These are phyloP conservation scores for Scaptomyza flava DNA, from an alignment of 2,888 invertebrate genomes.

Conservation along the genomic window DNA sequence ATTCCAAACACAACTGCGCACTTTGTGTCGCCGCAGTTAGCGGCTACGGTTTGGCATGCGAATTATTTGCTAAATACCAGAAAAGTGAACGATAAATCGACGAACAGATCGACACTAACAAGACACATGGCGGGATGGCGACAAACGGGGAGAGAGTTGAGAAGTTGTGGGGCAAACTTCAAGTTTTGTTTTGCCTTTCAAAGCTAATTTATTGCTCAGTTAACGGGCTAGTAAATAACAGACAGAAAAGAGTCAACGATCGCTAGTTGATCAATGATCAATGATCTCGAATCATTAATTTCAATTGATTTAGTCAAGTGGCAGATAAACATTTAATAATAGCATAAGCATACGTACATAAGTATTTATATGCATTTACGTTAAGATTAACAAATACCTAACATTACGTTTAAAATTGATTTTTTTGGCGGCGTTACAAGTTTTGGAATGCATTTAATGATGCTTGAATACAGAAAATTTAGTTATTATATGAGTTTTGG, in stretches of 20 bases:
- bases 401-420: slow-evolving; percentile 28
- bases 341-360: too few species aligned
- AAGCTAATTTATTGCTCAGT: slow-evolving; percentile 49
- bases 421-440: slow-evolving; percentile 14
- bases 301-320: slow-evolving; percentile 26
- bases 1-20: slow-evolving; percentile 82
- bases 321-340: background rate
- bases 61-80: slow-evolving; percentile 80
- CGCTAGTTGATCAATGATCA: slow-evolving; percentile 20
- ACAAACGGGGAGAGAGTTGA: background rate
- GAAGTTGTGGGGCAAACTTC: background rate
- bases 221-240: slow-evolving; percentile 38
- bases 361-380: slow-evolving; percentile 3
- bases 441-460: slow-evolving; percentile 18
- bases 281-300: slow-evolving; percentile 26
- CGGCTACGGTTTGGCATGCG: slow-evolving; percentile 78
- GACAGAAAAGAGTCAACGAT: slow-evolving; percentile 45
- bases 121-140: slow-evolving; percentile 10
- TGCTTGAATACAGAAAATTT: slow-evolving; percentile 14
- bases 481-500: slow-evolving; percentile 22
- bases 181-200: slow-evolving; percentile 28
- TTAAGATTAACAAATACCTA: slow-evolving; percentile 19
- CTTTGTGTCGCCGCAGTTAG: slow-evolving; percentile 81
- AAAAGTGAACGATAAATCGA: slow-evolving; percentile 63
- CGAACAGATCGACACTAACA: slow-evolving; percentile 10